Base-by-base conservation (phyloP, 2,797 vertebrate species). In the Dryobates pubescens region DNA sequence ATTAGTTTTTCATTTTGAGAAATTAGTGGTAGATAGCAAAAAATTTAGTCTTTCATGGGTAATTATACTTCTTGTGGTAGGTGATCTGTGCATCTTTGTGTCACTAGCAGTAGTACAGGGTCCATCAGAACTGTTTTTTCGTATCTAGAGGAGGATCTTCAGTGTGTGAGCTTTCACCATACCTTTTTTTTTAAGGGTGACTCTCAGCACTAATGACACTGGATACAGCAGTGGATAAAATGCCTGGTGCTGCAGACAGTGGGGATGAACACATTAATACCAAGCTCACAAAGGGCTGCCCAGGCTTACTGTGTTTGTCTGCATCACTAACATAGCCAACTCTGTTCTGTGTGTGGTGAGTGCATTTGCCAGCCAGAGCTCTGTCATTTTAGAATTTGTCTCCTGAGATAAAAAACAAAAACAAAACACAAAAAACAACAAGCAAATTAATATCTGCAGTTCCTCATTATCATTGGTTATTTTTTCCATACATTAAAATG, bases 341-440 rank as follows among this genome's bases (percentile, higher is more conserved):
- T 61, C 65, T 49, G 24, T 54, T 29, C 34, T 72, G 0, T 51
- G 27, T 29, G 17, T 59, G 18, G 5, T 54, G 12, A 6, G 34
- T 68, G 20, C 29, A 12, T 43, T 56, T 45, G 29, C n/a, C 41
- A 77, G 34, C 3, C 36, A 85, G 8, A 26, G 67, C 5, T 11
- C 29, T 67, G 17, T 34, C 22, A 56, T 78, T 72, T 91, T 77
- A 65, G 32, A 58, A 6, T 0, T 29, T 80, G 22, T 47, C 32
- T 88, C 30, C 30, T 19, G 24, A 88, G 65, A 26, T 13, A 20
- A 79, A 36, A 24, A 19, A 0, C 29, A 81, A 36, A 8, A 8
- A 8, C 7, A 36, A 0, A n/a, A n/a, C n/a, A n/a, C n/a, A n/a
- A n/a, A n/a, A 8, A 8, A 36, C 7, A 36, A 0, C 32, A 81